phyloP scores from a whole-genome alignment of 2,113 vertebrate species.

The Ammodytes marinus region DNA sequence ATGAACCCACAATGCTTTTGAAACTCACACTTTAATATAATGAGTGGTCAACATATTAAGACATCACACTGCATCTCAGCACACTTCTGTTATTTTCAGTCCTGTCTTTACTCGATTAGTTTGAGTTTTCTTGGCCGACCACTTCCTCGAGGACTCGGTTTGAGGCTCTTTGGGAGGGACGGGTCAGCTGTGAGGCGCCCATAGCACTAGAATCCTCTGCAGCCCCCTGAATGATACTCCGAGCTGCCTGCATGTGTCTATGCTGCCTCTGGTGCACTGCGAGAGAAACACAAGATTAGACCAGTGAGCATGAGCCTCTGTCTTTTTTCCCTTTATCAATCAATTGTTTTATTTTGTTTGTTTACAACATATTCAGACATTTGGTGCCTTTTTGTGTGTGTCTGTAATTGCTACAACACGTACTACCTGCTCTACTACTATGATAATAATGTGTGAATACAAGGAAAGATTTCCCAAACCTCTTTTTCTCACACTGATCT shows the following conservation, averaged over 20 bases:
- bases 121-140: background rate
- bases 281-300: background rate
- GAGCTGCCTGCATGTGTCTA: slow-evolving; percentile 89
- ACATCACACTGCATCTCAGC: background rate
- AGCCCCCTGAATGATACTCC: slow-evolving; percentile 82
- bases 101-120: slow-evolving; percentile 11
- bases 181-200: background rate
- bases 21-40: background rate
- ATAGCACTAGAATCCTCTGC: slow-evolving; percentile 37
- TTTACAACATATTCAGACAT: background rate
- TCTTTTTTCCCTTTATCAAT: background rate
- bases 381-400: background rate
- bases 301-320: background rate
- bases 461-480: slow-evolving; percentile 79
- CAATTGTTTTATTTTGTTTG: background rate
- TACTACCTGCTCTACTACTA: background rate
- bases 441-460: background rate
- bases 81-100: background rate
- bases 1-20: background rate
- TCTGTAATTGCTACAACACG: background rate
- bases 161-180: slow-evolving; percentile 49
- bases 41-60: background rate
- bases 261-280: slow-evolving; percentile 90
- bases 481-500: slow-evolving; percentile 87
- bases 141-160: slow-evolving; percentile 24